Evolutionary conservation across 35 echinoderm and acorn worm genomes (phyloP), one percentile per base, ranked within the genome.

Genomic region (Ophiothrix spiculata): DNA sequence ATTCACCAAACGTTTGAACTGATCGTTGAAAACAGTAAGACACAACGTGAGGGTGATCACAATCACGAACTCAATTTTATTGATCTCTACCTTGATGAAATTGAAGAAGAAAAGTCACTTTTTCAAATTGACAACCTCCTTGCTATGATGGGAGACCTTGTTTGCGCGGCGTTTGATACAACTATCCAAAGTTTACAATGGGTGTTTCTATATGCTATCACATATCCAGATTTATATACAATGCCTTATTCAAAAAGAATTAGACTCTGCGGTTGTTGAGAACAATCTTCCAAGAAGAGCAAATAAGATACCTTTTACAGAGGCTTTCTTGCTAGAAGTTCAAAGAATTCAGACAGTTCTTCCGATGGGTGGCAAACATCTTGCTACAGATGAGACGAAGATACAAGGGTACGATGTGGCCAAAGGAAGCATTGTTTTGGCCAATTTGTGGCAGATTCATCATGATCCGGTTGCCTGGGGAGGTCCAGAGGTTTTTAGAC

Each of bases 381-480:
- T 28, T 2, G 29, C 60, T n/a, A 15, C 60, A 10, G 29, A 69
- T 25, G 60, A 69, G 16, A 69, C 60, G 16, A 69, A 15, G 4
- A 69, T 69, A 6, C 60, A 69, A n/a, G 60, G 78, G 0, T 83
- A 81, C 42, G 69, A 39, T 31, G 75, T 89, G 31, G 79, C 87
- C 32, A 82, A 82, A 36, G 87, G 56, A 2, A 82, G 29, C 19
- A 75, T 80, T 1, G 37, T 89, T 0, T 56, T 89, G 31, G 39
- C 79, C 15, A 89, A 89, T 56, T 25, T 89, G 39, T 89, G 79
- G 45, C 76, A 64, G 19, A 69, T 82, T 39, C 87, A 89, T 56
- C 56, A 75, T 35, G 87, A 89, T 54, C 45, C 78, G 34, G 54
- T 13, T 0, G 28, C 29, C 36, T 89, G 78, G 78, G 56, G 74